Base-by-base conservation (phyloP, 2,113 vertebrate species). In the Arvicanthis niloticus region DNA sequence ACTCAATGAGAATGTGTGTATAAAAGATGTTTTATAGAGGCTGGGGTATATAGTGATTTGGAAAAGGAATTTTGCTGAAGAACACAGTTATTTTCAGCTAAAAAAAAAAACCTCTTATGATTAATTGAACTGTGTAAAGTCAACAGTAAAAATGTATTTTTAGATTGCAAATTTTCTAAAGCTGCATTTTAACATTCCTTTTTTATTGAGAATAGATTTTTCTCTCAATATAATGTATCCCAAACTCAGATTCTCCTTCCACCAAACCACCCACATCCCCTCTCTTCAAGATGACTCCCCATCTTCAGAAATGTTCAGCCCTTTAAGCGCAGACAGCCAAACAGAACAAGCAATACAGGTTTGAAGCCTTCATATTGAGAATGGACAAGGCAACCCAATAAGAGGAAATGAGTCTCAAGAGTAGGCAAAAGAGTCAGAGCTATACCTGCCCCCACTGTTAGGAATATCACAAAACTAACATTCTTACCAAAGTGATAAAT, bases 41-140 rank as follows among this genome's bases (percentile, higher is more conserved):
- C 15, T 48, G 17, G 13, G 1, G 11, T 12, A 0, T 37, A 72
- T 22, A 88, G 15, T 29, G 1, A 26, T 15, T 1, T 12, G 37
- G 19, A 56, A 82, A 88, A 58, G 22, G 37, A 45, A 75, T 10
- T 72, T 80, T 13, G 3, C 42, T 31, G 51, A 34, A 42, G 7
- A 15, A 16, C 34, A 26, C 13, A 53, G 60, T 34, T 45, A 7
- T 21, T 21, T 62, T 91, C 19, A 72, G 34, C 7, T 31, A 51
- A 29, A 37, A 62, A 4, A 58, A 58, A 60, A 60, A 45, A 68
- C 1, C 31, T 51, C 91, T 34, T 91, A 21, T 78, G 8, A 53
- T 81, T 0, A 45, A 80, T 10, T 42, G 37, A 1, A 34, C 26
- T 72, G 10, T n/a, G n/a, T 26, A 26, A 13, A 70, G 17, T 24